Conservation (phyloP, 2,888 invertebrate species). For the Pammene aurita region DNA sequence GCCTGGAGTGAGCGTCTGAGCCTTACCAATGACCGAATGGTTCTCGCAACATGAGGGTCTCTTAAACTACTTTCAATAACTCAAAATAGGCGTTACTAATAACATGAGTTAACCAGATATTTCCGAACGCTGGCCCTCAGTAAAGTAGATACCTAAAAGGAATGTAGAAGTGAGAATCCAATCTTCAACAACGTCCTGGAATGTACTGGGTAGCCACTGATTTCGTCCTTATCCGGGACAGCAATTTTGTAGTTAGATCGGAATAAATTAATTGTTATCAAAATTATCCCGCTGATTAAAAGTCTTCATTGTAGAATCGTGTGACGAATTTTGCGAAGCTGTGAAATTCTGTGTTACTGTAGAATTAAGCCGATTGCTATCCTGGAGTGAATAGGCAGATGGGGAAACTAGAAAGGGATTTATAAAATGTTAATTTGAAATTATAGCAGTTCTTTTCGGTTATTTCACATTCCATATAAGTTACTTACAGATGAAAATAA, state of each 20-base stretch:
- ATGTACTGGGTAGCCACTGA: slow-evolving; percentile 58
- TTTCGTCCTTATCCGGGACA: slow-evolving; percentile 78
- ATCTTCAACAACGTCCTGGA: slow-evolving; percentile 52
- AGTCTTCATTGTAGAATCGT: slow-evolving; percentile 63
- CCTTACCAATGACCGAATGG: slow-evolving; percentile 26
- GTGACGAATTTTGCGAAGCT: slow-evolving; percentile 65
- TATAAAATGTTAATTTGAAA: slow-evolving; percentile 15
- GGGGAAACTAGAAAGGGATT: slow-evolving; percentile 46
- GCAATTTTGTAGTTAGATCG: slow-evolving; percentile 73
- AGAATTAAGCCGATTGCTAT: slow-evolving; percentile 59
- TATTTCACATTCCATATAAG: slow-evolving; percentile 72
- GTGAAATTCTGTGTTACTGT: slow-evolving; percentile 50
- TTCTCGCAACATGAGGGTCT: slow-evolving; percentile 36
- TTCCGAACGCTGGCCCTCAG: slow-evolving; percentile 21
- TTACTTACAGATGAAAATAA: slow-evolving; percentile 66
- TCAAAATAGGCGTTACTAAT: slow-evolving; percentile 11
- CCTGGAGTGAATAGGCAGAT: slow-evolving; percentile 58
- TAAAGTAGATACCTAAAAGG: slow-evolving; percentile 25
- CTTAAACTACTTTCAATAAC: not conserved
- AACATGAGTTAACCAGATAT: slow-evolving; percentile 11
- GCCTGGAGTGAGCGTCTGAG: slow-evolving; percentile 87
- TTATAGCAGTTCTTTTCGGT: slow-evolving; percentile 56
- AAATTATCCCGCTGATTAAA: slow-evolving; percentile 67
- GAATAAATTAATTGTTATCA: slow-evolving; percentile 62
- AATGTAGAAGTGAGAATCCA: slow-evolving; percentile 36